Conservation (phyloP, 2,797 vertebrate genomes). For the Labeo calbasu region DNA sequence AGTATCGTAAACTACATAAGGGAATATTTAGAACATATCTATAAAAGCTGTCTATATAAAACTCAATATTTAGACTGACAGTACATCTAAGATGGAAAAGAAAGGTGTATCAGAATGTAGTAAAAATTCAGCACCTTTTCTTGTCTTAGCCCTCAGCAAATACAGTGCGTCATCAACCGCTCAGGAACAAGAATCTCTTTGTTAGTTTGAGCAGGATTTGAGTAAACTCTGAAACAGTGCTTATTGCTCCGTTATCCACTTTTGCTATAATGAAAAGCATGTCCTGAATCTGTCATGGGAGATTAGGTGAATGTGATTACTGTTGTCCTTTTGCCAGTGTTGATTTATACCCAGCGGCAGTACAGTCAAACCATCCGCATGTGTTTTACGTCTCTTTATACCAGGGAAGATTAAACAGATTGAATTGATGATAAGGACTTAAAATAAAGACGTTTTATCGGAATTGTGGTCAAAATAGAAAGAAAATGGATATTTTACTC, state of each 20-base stretch:
- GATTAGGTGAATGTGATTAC: conserved; percentile 96
- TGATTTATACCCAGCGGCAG: conserved; percentile 83
- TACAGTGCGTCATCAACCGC: conserved; percentile 63
- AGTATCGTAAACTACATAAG: not conserved
- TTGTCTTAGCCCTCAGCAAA: conserved; percentile 71
- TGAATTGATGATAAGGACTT: conserved; percentile 69
- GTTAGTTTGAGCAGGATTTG: conserved; percentile 89
- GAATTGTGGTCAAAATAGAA: conserved; percentile 59
- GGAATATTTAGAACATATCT: not conserved
- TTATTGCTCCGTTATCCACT: conserved; percentile 92
- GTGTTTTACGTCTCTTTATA: conserved; percentile 70
- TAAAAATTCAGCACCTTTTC: conserved; percentile 69
- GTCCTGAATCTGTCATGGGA: conserved; percentile 93
- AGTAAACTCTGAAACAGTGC: conserved; percentile 87
- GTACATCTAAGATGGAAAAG: not conserved
- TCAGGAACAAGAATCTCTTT: conserved; percentile 77
- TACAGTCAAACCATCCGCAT: conserved; percentile 70
- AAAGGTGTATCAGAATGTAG: not conserved
- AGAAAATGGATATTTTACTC: not conserved
- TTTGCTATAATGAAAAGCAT: conserved; percentile 94
- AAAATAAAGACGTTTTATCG: conserved; percentile 67
- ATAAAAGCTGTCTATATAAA: not conserved
- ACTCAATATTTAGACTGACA: not conserved
- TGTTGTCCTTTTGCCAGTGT: conserved; percentile 89
- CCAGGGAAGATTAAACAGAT: conserved; percentile 68